A percentile compares a stretch with the other conserved stretches of the same genome.
These are phyloP conservation scores for Varanus salvator DNA, from an alignment of 2,113 vertebrate species.

Conservation along the genomic window DNA sequence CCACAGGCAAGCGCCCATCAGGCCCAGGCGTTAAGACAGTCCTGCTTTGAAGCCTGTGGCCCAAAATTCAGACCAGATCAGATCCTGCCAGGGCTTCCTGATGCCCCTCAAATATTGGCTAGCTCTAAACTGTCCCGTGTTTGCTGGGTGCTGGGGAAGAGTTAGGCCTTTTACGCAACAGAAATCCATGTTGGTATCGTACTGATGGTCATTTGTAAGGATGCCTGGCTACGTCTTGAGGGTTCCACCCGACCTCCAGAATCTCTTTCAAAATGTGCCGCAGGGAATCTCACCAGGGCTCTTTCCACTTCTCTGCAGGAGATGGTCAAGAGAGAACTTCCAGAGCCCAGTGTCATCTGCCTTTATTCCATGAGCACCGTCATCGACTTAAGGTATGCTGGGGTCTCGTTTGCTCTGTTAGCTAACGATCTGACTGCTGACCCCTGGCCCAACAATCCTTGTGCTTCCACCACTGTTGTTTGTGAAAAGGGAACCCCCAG, in stretches of 20 bases:
- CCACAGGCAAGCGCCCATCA: too few species aligned
- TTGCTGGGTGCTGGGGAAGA: neutral
- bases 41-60: too few species aligned
- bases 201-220: too few species aligned
- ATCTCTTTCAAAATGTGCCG: neutral
- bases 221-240: neutral
- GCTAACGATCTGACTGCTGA: neutral
- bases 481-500: neutral
- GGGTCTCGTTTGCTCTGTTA: neutral
- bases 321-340: slow-evolving; percentile 28
- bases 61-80: neutral
- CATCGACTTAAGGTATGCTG: neutral
- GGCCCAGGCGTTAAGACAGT: too few species aligned
- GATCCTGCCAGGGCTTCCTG: neutral
- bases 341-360: neutral
- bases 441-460: neutral
- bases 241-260: neutral
- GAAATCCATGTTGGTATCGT: neutral
- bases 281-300: neutral
- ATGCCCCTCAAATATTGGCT: neutral
- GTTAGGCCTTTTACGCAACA: neutral
- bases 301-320: neutral
- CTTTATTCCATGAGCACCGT: slow-evolving; percentile 18
- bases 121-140: neutral
- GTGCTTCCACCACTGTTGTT: too few species aligned